Evolutionary conservation across 2,888 invertebrate species (phyloP), one percentile per base, ranked within the genome.

Genomic region (Nemurella pictetii): DNA sequence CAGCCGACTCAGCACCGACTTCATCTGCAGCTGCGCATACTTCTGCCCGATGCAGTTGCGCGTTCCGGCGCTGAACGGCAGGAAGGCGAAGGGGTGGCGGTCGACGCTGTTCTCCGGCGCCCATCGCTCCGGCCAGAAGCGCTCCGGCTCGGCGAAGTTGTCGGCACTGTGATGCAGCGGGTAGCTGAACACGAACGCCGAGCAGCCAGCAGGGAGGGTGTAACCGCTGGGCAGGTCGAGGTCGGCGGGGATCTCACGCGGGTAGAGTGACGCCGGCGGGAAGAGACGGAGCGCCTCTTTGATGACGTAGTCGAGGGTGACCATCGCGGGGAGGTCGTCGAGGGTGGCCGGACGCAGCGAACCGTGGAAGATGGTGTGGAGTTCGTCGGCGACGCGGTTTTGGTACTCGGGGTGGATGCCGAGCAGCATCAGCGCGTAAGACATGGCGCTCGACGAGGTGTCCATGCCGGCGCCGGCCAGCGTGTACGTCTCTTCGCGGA

Each of bases 1-100:
- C 26, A 87, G 30, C 9, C 86, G 87, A 26, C 87, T 86, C 9
- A 87, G 7, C 30, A 86, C 83, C 9, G 86, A 84, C 74, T 87
- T 87, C 83, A 86, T 85, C 83, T 87, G 87, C 73, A 87, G 84
- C 83, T 86, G 83, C n/a, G 86, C 87, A 83, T 86, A 87, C 36
- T 87, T 87, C 36, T 87, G 85, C 4, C 87, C 87, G 28, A 87
- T 85, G 32, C 87, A 87, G 83, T 86, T 87, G 12, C 87, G 82
- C n/a, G 84, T 83, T 0, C 87, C 87, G 15, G 85, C 86, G 55
- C 87, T 85, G 35, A 87, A 87, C 28, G 87, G 87, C 0, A 87
- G 78, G 83, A 84, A 87, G 2, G 87, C 85, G 85, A 83, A 86
- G 4, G 86, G 87, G 36, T 87, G 86, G 4, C 85, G 73, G 15